Conservation (phyloP, 2,888 invertebrate genomes). For the Scaeva pyrastri region DNA sequence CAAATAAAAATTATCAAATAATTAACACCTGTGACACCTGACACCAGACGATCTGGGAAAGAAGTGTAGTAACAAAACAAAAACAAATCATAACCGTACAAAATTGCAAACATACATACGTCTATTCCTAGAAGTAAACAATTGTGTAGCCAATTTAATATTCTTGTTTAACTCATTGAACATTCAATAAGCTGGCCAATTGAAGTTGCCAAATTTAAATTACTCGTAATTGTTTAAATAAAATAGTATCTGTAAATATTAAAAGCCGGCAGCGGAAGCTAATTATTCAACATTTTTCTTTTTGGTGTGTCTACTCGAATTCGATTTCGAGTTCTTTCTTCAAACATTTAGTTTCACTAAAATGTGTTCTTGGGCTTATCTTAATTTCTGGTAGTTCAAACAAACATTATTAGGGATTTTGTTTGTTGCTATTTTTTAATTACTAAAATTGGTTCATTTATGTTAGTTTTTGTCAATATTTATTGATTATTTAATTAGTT, state of each 20-base stretch:
- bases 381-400: too few species aligned
- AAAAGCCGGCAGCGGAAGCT: slow-evolving; percentile 54
- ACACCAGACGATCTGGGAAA: slow-evolving; percentile 27
- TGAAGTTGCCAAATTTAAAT: slow-evolving; percentile 45
- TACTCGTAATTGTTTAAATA: slow-evolving; percentile 44
- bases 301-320: background rate
- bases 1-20: slow-evolving; percentile 31
- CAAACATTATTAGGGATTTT: too few species aligned
- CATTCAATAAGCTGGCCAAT: slow-evolving; percentile 46
- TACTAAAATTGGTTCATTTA: too few species aligned
- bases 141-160: slow-evolving; percentile 20
- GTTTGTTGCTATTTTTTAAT: too few species aligned
- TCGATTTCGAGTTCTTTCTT: slow-evolving; percentile 21
- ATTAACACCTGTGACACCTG: slow-evolving; percentile 70
- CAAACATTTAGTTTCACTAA: background rate
- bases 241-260: slow-evolving; percentile 21
- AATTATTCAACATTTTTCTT: slow-evolving; percentile 55
- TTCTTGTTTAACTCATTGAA: slow-evolving; percentile 41
- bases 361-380: too few species aligned
- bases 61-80: slow-evolving; percentile 5
- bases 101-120: background rate
- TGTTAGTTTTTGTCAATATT: too few species aligned
- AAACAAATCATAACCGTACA: background rate
- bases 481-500: too few species aligned
- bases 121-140: slow-evolving; percentile 15